Base-by-base conservation (phyloP, 2,113 vertebrate species). In the Phyllopteryx taeniolatus region DNA sequence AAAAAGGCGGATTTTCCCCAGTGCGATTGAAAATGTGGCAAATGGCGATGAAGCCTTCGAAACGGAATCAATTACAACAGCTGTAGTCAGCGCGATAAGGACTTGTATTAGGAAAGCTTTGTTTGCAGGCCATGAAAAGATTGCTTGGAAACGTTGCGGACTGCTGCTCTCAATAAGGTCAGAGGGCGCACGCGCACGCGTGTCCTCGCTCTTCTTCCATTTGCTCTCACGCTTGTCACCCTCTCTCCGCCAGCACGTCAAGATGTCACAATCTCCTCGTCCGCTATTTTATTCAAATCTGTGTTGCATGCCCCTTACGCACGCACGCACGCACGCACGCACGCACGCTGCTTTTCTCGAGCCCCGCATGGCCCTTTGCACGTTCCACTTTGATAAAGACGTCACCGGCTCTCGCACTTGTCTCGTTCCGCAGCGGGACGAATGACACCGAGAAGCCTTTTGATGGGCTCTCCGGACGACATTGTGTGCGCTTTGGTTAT, bases 231-330 rank as follows among this genome's bases (percentile, higher is more conserved):
- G 27, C 27, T 1, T 59, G 74, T 80, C 77, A 13, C 63, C 70
- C 60, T 73, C n/a, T 59, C 59, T 69, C 77, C 60, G 74, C 76
- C 71, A 73, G 69, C 74, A 74, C 35, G 80, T 53, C 73, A 81
- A 78, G 60, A 81, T 65, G 73, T 78, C 51, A 53, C 5, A 53
- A 53, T 51, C 15, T 47, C 5, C 80, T 68, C 39, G 14, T 27
- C 17, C 44, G 10, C 54, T 19, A 43, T 56, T 14, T 14, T 4
- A 19, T 6, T 72, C 42, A 73, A 64, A 68, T 72, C 42, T 69
- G 27, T 51, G 27, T 59, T 46, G 60, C 75, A 22, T 72, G 43
- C 68, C 68, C 43, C 56, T 43, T 66, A 27, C 27, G 1, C 27
- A 27, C 27, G 62, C 57, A 76, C 39, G 42, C 59, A 59, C 33